Conservation (phyloP, 2,113 vertebrate genomes). For the Salvelinus fontinalis region DNA sequence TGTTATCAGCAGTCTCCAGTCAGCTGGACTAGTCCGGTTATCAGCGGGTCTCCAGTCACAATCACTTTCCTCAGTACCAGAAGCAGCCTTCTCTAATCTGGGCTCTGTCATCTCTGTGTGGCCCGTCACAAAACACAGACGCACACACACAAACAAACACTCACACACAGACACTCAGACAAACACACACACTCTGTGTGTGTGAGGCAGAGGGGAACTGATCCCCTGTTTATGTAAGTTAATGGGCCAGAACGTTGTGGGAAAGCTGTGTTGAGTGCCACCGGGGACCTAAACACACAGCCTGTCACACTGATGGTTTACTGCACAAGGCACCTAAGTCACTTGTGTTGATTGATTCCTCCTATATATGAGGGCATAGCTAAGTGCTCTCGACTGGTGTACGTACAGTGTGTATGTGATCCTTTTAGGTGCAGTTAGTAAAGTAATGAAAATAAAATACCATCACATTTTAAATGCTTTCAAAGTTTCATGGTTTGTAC, state of each 20-base stretch:
- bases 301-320: no score
- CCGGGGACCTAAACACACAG: background rate
- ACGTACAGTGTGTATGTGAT: no score
- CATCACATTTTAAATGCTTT: no score
- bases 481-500: no score
- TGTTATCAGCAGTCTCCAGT: background rate
- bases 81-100: constrained; percentile 24
- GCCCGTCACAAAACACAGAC: constrained; percentile 2
- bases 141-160: background rate
- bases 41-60: constrained; percentile 12
- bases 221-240: constrained; percentile 27
- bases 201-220: constrained; percentile 12
- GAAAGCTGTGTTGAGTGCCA: constrained; percentile 4
- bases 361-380: no score
- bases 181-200: background rate
- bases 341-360: no score
- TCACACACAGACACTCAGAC: no score
- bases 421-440: no score
- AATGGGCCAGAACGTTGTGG: constrained; percentile 27
- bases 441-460: no score
- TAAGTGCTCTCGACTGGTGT: no score
- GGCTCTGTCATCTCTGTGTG: constrained; percentile 12
- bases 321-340: no score
- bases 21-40: background rate
- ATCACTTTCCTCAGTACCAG: background rate